Evolutionary conservation across 2,888 invertebrate species (phyloP).

Genomic region (Bhutanitis thaidina): DNA sequence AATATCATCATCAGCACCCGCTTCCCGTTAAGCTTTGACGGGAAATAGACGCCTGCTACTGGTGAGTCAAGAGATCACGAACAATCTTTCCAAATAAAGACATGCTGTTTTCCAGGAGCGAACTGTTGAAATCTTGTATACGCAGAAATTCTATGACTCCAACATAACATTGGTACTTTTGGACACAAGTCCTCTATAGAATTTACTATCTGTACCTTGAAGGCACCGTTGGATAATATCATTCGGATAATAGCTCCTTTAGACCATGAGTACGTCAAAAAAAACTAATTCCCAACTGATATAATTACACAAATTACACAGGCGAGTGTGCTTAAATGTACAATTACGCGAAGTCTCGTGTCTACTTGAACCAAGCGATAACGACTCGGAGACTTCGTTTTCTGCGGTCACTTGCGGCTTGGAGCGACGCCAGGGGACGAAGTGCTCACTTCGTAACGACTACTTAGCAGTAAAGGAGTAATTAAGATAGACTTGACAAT

Average conservation of each 20-base stretch:
- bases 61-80: no score
- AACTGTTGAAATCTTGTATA: no score
- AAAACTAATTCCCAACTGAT: constrained; percentile 3
- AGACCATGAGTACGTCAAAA: neutral
- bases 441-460: constrained; percentile 22
- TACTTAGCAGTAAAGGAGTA: constrained; percentile 9
- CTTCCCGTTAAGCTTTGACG: no score
- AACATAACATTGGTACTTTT: no score
- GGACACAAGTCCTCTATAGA: no score
- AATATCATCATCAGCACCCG: no score
- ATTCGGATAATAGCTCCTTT: neutral
- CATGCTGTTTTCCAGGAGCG: no score
- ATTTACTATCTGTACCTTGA: no score
- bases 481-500: constrained; percentile 14
- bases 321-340: constrained; percentile 18
- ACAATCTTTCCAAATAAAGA: no score
- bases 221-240: neutral
- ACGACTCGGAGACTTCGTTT: constrained; percentile 55
- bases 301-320: constrained; percentile 8
- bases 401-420: constrained; percentile 67
- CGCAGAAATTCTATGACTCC: no score
- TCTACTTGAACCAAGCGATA: constrained; percentile 40
- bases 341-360: constrained; percentile 27
- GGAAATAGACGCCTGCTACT: no score
- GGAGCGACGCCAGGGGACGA: constrained; percentile 60